phyloP scores from a whole-genome alignment of 2,888 invertebrate genomes.

The Ceratothoa steindachneri region DNA sequence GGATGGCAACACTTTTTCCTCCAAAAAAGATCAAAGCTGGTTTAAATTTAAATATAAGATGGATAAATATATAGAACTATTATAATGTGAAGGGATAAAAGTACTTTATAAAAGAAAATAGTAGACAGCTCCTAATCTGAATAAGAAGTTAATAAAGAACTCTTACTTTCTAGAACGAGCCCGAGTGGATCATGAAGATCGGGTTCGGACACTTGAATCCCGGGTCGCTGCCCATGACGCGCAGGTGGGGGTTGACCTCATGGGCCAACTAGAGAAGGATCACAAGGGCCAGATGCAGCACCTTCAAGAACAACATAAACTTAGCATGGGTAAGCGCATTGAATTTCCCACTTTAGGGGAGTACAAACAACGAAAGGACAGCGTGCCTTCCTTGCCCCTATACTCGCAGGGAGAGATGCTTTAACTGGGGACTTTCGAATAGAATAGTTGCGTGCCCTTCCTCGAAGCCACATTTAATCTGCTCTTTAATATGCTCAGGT shows the following conservation, averaged over 20 bases:
- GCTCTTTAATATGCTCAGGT: no score
- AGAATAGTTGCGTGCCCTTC: no score
- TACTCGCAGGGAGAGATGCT: background rate
- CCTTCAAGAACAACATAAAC: slow-evolving; percentile 37
- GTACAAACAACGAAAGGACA: background rate
- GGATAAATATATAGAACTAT: no score
- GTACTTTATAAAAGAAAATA: no score
- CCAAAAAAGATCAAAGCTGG: no score
- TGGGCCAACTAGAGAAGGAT: slow-evolving; percentile 56
- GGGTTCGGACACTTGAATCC: slow-evolving; percentile 27
- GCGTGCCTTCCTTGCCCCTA: background rate
- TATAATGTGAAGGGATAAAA: no score
- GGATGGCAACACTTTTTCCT: no score
- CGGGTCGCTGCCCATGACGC: slow-evolving; percentile 17
- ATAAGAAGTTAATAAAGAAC: no score
- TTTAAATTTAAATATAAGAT: no score
- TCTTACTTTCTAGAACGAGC: slow-evolving; percentile 28
- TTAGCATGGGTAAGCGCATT: slow-evolving; percentile 43
- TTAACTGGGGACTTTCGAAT: background rate
- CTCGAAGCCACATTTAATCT: no score
- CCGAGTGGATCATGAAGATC: slow-evolving; percentile 33
- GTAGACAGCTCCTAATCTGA: no score
- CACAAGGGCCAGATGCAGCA: slow-evolving; percentile 50
- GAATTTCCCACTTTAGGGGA: background rate
- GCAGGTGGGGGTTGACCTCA: slow-evolving; percentile 59